Base-by-base conservation (phyloP, 1,140 invertebrate genomes). In the Rhopalosiphum maidis region DNA sequence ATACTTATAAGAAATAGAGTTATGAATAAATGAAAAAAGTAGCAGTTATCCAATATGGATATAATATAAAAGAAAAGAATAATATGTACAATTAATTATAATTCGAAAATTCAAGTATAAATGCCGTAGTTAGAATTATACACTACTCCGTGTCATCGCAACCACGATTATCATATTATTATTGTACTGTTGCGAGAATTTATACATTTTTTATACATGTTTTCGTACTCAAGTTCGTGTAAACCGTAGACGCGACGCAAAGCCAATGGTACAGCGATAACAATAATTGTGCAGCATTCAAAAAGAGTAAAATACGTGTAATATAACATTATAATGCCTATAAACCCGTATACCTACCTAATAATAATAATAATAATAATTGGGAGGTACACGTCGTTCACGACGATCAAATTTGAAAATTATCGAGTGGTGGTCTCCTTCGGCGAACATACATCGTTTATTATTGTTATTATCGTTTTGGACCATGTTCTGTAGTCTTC, bases 381-480 rank as follows among this genome's bases (percentile, higher is more conserved):
- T 93, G 85, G 23, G 18, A 35, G 43, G 77, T 41, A 37, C 88
- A 37, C 41, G 68, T 51, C 46, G 82, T 93, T 85, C 82, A 54
- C 51, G 88, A 60, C 88, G 88, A 90, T 60, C 88, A 90, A 90
- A 90, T 90, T 68, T 41, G 55, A 68, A 90, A 90, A 90, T 90
- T 90, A 90, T 90, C 89, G 89, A 90, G 89, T 68, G 51, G 88
- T 54, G 88, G 51, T 89, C 88, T 55, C 88, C 87, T n/a, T 21
- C 88, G 88, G 91, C 91, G 46, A n/a, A n/a, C 22, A 51, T 83
- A 25, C 46, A 35, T 55, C 22, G 54, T 82, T 91, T 82, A 92
- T 92, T 92, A 82, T 92, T 83, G 68, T 92, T 83, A 77, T 91
- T 91, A 91, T 41, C 46, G 77, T 92, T 92, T 92, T 46, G 22